Evolutionary conservation across 2,888 invertebrate species (phyloP), one percentile per base, ranked within the genome.

Genomic region (Pyrrhosoma nymphula): DNA sequence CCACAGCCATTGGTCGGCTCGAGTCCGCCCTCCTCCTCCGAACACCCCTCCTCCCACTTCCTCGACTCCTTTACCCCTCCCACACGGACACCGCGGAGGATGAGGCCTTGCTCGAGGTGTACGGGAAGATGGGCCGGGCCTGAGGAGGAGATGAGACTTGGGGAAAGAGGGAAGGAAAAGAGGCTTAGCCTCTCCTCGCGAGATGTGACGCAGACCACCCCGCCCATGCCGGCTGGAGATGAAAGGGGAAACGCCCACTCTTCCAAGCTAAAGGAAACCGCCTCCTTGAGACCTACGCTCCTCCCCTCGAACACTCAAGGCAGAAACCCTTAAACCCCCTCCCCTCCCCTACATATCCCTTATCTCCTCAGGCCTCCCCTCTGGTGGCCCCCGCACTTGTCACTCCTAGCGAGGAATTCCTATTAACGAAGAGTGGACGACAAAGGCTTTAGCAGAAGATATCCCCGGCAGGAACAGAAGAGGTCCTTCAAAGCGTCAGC

Each of bases 1-100:
- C 39, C 12, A 39, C 69, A 14, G 75, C 93, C 93, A 93, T 93
- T 93, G 93, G 91, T 91, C 63, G 39, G 91, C 91, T 47, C 47
- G 14, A 14, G 60, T 18, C 56, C 91, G 39, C 91, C 91, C 60
- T 35, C 35, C 35, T 39, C 60, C n/a, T 16, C 60, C 90, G 12
- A 30, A n/a, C 0, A 26, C 30, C 18, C 60, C 63, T 12, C 91
- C 63, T 91, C 91, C 91, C 91, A 12, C 60, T 60, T 20, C 55
- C 89, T 55, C 26, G 47, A 35, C 23, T 26, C 20, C 88, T 18
- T 20, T 20, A 39, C 47, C 88, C 55, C 20, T 35, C 88, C 55
- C 88, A n/a, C 55, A n/a, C 55, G 35, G 82, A 82, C 14, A 3
- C 26, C 30, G 82, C 8, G 16, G 35, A 82, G 82, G 30, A 35